Base-by-base conservation (phyloP, 2,113 vertebrate species). In the Semnornis frantzii region DNA sequence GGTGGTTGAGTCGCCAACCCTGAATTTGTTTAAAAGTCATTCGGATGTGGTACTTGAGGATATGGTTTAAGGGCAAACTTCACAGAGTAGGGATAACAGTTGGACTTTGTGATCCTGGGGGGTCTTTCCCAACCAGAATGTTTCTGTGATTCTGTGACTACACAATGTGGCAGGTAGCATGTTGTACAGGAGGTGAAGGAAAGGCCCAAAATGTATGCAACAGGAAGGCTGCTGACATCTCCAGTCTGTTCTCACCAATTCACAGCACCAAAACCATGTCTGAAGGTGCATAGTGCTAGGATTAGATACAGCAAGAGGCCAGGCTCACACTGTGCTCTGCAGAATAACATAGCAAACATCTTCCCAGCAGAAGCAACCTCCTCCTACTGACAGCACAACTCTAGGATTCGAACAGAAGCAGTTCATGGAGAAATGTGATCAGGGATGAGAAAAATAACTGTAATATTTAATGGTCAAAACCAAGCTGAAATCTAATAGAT, bases 141-240 rank as follows among this genome's bases (percentile, higher is more conserved):
- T 46, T 46, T 18, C 16, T 46, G 44, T 46, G 42, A 14, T 44
- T 44, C 42, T 44, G 42, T 46, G 16, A 46, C 46, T 8, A 82
- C 31, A 5, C 1, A 5, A 48, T 0, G 1, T 4, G 7, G 46
- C 30, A 37, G 31, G 82, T 59, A 72, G 71, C 28, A 62, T 0
- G 2, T 23, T 15, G 12, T 13, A 46, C 12, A 23, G 46, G 27
- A 72, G 54, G 18, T 15, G 21, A 62, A 75, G 16, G 39, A 57
- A 44, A 74, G 10, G 34, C 27, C 20, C 58, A 57, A n/a, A 71
- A 54, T 4, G 3, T 34, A 44, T 0, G 0, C 16, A 34, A 1
- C 5, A 30, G 13, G 23, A 75, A 80, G 13, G 46, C 23, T 77
- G 33, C 44, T 0, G 2, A 18, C 2, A 0, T 24, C 59, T 65